phyloP scores from a whole-genome alignment of 2,113 vertebrate species.

The Rhipidura dahli region DNA sequence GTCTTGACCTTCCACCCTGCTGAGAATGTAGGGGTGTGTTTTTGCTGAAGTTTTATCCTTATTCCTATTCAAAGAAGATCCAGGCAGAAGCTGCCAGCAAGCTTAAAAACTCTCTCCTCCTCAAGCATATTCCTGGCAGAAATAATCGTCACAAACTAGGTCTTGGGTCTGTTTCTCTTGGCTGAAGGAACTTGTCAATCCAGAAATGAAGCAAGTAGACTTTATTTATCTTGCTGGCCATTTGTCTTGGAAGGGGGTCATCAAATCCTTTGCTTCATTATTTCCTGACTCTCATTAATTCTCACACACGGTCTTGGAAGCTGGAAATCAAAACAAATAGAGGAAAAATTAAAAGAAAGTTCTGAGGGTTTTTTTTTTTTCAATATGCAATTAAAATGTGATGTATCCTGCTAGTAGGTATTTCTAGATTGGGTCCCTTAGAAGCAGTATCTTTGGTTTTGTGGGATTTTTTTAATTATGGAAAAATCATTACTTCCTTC shows the following conservation, averaged over 20 bases:
- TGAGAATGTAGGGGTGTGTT: background rate
- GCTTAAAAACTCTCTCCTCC: background rate
- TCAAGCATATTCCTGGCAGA: background rate
- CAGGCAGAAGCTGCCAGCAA: background rate
- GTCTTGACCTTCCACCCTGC: background rate
- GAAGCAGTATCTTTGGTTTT: background rate
- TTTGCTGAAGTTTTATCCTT: background rate
- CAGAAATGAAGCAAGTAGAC: background rate
- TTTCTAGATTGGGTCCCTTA: background rate
- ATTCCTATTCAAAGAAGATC: background rate
- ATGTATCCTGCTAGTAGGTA: background rate
- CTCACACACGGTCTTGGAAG: background rate
- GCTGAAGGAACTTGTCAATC: background rate
- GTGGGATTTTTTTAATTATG: background rate
- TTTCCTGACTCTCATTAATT: background rate
- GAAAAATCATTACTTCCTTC: background rate
- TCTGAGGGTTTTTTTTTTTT: background rate
- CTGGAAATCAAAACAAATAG: background rate
- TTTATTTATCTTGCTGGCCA: background rate
- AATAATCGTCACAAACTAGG: background rate
- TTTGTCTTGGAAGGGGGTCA: background rate
- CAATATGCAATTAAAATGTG: background rate
- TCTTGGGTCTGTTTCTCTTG: conserved; percentile 32
- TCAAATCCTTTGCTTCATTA: background rate
- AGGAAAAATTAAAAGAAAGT: background rate